A percentile compares a stretch with the other conserved stretches of the same genome.
Evolutionary conservation across 1,140 invertebrate genomes (phyloP).

Genomic region (Solenopsis invicta): DNA sequence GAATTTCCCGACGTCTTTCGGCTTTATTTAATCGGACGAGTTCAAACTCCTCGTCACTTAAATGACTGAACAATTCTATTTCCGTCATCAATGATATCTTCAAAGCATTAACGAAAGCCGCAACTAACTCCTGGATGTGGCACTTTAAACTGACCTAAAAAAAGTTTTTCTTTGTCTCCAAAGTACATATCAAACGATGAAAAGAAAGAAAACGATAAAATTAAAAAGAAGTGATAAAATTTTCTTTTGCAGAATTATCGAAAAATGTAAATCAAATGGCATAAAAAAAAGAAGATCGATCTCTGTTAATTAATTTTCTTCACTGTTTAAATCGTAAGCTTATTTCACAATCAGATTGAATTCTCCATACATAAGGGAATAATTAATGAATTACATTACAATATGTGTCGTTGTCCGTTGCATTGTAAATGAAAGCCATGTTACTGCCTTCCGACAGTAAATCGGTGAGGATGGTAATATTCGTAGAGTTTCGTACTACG

Average conservation of each 20-base stretch:
- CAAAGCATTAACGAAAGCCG: conserved; percentile 89
- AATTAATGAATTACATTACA: conserved; percentile 87
- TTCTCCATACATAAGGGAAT: background rate
- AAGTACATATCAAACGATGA: background rate
- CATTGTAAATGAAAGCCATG: conserved; percentile 93
- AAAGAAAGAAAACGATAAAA: background rate
- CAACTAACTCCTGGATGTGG: conserved; percentile 89
- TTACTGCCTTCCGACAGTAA: conserved; percentile 93
- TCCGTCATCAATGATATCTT: conserved; percentile 90
- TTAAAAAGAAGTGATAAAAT: no score
- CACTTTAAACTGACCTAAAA: conserved; percentile 88
- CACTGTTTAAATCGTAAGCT: background rate
- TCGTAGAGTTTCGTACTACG: conserved; percentile 83
- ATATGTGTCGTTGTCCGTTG: conserved; percentile 86
- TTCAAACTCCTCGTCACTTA: conserved; percentile 94
- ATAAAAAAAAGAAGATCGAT: no score
- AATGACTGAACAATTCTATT: conserved; percentile 90
- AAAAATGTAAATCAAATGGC: no score
- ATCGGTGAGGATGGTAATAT: conserved; percentile 87
- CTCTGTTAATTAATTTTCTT: background rate
- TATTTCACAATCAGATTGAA: background rate
- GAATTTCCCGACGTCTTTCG: conserved; percentile 89
- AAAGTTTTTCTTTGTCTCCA: conserved; percentile 24
- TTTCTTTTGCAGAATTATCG: no score
- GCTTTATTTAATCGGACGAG: conserved; percentile 90